Evolutionary conservation across 2,797 vertebrate genomes (phyloP), one percentile per base, ranked within the genome.

Genomic region (Sebastes iracundus): DNA sequence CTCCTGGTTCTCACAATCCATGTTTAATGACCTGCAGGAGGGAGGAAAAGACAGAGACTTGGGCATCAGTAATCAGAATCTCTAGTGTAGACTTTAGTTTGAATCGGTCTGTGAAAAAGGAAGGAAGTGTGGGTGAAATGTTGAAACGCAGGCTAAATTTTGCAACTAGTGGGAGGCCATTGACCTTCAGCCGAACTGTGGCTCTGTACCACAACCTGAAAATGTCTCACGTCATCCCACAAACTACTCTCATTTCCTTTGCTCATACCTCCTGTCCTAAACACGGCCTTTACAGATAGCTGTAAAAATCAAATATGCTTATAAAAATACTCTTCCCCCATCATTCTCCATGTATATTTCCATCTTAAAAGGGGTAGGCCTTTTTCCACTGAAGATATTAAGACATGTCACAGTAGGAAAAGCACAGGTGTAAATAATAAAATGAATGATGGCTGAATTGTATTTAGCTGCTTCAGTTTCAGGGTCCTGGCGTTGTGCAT

Each of bases 1-100:
- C 90, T 99, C 98, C 96, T 99, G 98, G 94, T 99, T 99, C 95
- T 99, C 99, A 95, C 98, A 99, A 94, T 99, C 99, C 99, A 99
- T 99, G 94, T 99, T 99, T 94, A 99, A 97, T 90, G 99, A 99
- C 94, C 99, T 99, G 93, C 64, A 85, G 35, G 11, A 52, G 11
- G 30, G 18, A 58, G 9, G 33, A 12, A 8, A 62, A 53, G 27
- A 5, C 70, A 20, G 49, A 62, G 55, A 78, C 65, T 22, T 4
- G 0, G 6, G 20, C 25, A 49, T 66, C 58, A 66, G 62, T 55
- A 16, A 78, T 58, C 49, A 35, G 13, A 66, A 62, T 42, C 18
- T 59, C 11, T 35, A 52, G 7, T 22, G 49, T 22, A 22, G 9
- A 53, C 9, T n/a, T 53, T 10, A 4, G 9, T 22, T 53, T 22